phyloP scores from a whole-genome alignment of 2,888 invertebrate species.

The Synergus itoensis region DNA sequence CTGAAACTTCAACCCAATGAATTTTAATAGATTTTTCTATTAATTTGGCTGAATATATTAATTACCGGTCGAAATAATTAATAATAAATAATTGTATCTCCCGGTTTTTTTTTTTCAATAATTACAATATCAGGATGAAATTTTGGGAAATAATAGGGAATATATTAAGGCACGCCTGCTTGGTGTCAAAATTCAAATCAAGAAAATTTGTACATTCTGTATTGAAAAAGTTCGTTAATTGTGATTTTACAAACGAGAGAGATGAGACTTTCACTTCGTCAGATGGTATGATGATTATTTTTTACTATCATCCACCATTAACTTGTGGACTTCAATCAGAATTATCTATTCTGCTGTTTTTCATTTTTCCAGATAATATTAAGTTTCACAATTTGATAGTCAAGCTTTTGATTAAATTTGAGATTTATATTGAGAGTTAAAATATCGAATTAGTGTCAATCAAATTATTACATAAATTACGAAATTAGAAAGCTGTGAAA shows the following conservation, averaged over 20 bases:
- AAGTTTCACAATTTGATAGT: background rate
- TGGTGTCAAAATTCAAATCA: too few relatives aligned
- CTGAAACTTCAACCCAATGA: too few relatives aligned
- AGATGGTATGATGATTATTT: slow-evolving; percentile 6
- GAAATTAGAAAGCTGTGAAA: slow-evolving; percentile 7
- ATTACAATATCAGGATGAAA: background rate
- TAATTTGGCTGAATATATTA: too few relatives aligned
- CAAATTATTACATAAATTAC: background rate
- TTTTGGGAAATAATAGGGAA: background rate
- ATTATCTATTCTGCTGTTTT: background rate
- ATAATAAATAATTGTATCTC: too few relatives aligned
- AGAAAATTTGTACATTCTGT: background rate
- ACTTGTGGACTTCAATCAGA: background rate
- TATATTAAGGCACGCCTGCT: background rate
- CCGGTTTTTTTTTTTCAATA: too few relatives aligned
- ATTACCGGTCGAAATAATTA: too few relatives aligned
- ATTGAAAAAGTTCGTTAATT: slow-evolving; percentile 1
- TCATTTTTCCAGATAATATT: background rate
- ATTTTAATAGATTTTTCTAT: too few relatives aligned
- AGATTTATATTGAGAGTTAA: background rate
- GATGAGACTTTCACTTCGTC: slow-evolving; percentile 13
- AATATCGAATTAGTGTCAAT: background rate
- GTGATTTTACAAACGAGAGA: background rate
- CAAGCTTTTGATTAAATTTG: background rate
- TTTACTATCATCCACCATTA: background rate